Base-by-base conservation (phyloP, 2,888 invertebrate species). In the Platycheirus albimanus region DNA sequence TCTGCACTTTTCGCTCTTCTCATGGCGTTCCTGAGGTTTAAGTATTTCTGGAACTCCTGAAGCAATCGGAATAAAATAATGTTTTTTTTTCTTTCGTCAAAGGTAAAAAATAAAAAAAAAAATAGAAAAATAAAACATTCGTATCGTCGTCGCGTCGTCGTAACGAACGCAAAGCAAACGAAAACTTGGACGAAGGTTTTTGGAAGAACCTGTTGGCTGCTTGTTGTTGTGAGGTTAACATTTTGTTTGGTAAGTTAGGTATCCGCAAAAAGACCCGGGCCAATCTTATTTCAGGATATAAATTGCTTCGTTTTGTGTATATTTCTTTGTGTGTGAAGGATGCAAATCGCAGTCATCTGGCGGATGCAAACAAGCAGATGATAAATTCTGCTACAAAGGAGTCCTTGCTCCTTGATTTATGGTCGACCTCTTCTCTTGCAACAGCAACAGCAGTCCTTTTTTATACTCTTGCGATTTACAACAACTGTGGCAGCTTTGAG, bases 301-400 rank as follows among this genome's bases (percentile, higher is more conserved):
- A 41, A 58, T 24, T 49, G 28, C 61, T 61, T 33, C 61, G 17
- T 43, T 43, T 8, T 58, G 13, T 51, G 11, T 56, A 24, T 43
- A 19, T 63, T 1, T 36, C 19, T 28, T 10, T 33, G 6, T 67
- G 51, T 45, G 30, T n/a, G 30, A 45, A 33, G 33, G 58, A 56
- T 63, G 74, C 63, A 71, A 81, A 81, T 81, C 77, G 81, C 61
- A 81, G 45, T 71, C 81, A 77, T 81, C 80, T 81, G 71, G 77
- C 71, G 81, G 77, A 81, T 71, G 81, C 76, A 81, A 76, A 77
- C 64, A 41, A 64, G 77, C 81, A 77, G 81, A 77, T 77, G 77
- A 81, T 81, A 81, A 81, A 81, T 81, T 81, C 77, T 63, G 66
- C 54, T 77, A 77, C 77, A 81, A 81, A 81, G 71, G 77, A 77